Base-by-base conservation (phyloP, 2,888 invertebrate species). In the Synergus laeviventris region DNA sequence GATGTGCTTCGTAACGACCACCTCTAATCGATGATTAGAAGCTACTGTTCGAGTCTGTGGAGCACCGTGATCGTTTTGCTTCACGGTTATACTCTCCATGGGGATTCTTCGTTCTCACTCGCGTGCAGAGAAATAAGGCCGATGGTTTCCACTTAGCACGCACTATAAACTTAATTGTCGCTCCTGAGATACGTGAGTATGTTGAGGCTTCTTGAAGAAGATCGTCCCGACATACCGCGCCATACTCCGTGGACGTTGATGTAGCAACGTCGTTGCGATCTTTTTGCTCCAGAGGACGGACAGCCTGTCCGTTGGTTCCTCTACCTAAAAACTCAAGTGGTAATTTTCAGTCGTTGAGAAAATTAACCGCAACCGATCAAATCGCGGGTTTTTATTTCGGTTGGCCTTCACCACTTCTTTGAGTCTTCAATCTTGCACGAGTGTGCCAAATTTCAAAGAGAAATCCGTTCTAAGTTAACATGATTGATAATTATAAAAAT, bases 11-110 rank as follows among this genome's bases (percentile, higher is more conserved):
- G 64, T 81, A 86, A 85, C 82, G 82, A 85, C 79, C 81, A 80
- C 76, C 73, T 82, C 83, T 84, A 84, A 86, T 86, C 84, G 81
- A 84, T 84, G 84, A 87, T 86, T 86, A 85, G 85, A 83, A 82
- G 82, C 83, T 82, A 82, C 84, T 77, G 80, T 82, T 80, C 79
- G 76, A 70, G 76, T 81, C 38, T 79, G 75, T 38, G 36, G 76
- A 64, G 76, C 73, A 74, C 73, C 73, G 61, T 64, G 76, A 75
- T 78, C 75, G 62, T 76, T 74, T 77, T 73, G 74, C 77, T 75
- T 39, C 74, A 78, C 39, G 76, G 62, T 74, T 54, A 31, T 7
- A 31, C 76, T 76, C 78, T 74, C 76, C 76, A 75, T 64, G 54
- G 74, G 73, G 76, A 66, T 76, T 74, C 60, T 64, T 75, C 74